Evolutionary conservation across 2,797 vertebrate genomes (phyloP).

Genomic region (Crenuchus spilurus): DNA sequence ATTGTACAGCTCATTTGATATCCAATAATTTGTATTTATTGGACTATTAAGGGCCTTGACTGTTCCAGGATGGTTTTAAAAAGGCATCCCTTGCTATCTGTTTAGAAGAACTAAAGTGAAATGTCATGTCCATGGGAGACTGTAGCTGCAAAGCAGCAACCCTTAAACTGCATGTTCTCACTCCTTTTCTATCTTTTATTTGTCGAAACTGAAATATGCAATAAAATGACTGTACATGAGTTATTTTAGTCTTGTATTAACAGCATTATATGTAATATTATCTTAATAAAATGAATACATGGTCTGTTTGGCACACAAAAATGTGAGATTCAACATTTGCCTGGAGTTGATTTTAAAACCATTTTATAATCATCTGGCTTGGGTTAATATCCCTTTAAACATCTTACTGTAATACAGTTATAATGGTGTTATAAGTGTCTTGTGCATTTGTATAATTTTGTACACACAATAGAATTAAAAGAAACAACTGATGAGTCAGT

Average conservation of each 20-base stretch:
- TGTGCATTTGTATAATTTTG: too few relatives aligned
- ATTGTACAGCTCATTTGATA: constrained; percentile 62
- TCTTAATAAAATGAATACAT: too few relatives aligned
- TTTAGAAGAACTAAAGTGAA: constrained; percentile 57
- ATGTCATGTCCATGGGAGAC: constrained; percentile 65
- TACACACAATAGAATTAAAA: too few relatives aligned
- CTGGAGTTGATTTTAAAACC: too few relatives aligned
- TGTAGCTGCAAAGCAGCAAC: constrained; percentile 74
- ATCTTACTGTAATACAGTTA: too few relatives aligned
- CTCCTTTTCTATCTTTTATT: constrained; percentile 73
- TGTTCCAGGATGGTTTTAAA: constrained; percentile 68
- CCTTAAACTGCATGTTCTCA: constrained; percentile 72
- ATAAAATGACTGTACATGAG: constrained; percentile 22
- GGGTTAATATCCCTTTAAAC: too few relatives aligned
- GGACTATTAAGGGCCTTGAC: constrained; percentile 72
- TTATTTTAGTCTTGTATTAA: background rate
- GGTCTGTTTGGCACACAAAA: too few relatives aligned
- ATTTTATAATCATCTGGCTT: too few relatives aligned
- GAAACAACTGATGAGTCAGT: too few relatives aligned
- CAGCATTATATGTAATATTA: background rate
- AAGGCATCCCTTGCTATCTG: constrained; percentile 57
- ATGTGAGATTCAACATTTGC: too few relatives aligned
- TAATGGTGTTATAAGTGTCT: too few relatives aligned
- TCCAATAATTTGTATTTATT: constrained; percentile 80
- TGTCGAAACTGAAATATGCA: constrained; percentile 14